Percentiles rank a stretch among this genome's conserved stretches.
Evolutionary conservation across 1,140 invertebrate genomes (phyloP).

Genomic region (Tetramorium parvispinum): DNA sequence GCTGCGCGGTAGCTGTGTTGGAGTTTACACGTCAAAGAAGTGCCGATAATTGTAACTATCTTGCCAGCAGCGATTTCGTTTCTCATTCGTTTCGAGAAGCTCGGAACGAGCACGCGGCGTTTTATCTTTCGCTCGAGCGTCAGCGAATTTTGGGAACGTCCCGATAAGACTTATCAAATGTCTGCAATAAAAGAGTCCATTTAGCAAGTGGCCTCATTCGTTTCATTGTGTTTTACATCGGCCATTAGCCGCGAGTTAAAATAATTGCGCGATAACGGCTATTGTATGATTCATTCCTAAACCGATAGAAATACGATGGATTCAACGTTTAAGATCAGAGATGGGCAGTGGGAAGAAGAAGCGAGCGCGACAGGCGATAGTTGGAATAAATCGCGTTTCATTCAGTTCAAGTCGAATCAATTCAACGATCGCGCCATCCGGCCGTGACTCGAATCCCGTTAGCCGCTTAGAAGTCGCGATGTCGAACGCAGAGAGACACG

Average conservation of each 20-base stretch:
- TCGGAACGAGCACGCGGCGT: background rate
- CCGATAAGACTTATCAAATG: constrained; percentile 25
- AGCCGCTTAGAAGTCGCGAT: constrained; percentile 54
- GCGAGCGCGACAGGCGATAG: background rate
- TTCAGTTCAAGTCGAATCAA: constrained; percentile 42
- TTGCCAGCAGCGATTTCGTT: background rate
- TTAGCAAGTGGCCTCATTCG: background rate
- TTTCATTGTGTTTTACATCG: background rate
- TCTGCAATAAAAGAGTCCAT: background rate
- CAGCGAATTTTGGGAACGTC: constrained; percentile 18
- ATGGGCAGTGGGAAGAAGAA: background rate
- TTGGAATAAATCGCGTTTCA: constrained; percentile 27
- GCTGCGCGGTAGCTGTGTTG: background rate
- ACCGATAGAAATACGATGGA: background rate
- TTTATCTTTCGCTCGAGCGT: constrained; percentile 25
- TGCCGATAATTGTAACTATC: constrained; percentile 17
- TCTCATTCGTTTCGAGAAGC: background rate
- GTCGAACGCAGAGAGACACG: constrained; percentile 45
- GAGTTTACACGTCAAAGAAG: constrained; percentile 14
- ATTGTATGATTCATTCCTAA: background rate
- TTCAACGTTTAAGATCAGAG: background rate
- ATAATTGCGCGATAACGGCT: background rate
- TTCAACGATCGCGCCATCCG: constrained; percentile 57
- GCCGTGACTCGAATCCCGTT: constrained; percentile 67
- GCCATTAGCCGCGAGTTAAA: background rate